These are phyloP conservation scores for Potorous gilbertii DNA, from an alignment of 2,797 vertebrate genomes.

Conservation along the genomic window DNA sequence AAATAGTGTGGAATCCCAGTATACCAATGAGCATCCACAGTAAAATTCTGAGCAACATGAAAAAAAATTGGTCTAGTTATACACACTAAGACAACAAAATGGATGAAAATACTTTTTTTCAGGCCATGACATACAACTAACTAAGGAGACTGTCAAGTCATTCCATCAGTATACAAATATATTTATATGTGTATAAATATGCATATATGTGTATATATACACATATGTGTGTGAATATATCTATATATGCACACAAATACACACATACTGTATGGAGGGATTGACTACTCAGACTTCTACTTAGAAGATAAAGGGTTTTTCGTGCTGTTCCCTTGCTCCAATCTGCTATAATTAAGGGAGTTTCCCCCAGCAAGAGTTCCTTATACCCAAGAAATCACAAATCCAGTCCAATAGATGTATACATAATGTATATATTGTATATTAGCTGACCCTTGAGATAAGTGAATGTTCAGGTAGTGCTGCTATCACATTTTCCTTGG, in stretches of 20 bases:
- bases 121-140: neutral
- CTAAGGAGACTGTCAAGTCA: neutral
- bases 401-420: too few species aligned
- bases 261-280: neutral
- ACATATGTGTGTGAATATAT: too few species aligned
- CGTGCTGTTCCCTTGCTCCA: too few species aligned
- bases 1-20: neutral
- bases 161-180: neutral
- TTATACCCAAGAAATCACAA: too few species aligned
- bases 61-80: neutral
- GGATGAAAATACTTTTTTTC: neutral
- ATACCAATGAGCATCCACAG: neutral
- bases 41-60: neutral
- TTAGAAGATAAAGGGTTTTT: neutral
- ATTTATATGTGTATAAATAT: neutral
- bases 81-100: neutral
- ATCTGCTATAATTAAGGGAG: too few species aligned
- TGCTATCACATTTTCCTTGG: neutral
- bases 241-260: neutral
- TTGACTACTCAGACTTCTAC: neutral
- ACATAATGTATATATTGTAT: neutral
- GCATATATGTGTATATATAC: neutral
- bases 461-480: neutral
- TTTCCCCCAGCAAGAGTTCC: too few species aligned
- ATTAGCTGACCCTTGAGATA: neutral